Conservation (phyloP, 2,888 invertebrate genomes). For the Tribolium freemani region DNA sequence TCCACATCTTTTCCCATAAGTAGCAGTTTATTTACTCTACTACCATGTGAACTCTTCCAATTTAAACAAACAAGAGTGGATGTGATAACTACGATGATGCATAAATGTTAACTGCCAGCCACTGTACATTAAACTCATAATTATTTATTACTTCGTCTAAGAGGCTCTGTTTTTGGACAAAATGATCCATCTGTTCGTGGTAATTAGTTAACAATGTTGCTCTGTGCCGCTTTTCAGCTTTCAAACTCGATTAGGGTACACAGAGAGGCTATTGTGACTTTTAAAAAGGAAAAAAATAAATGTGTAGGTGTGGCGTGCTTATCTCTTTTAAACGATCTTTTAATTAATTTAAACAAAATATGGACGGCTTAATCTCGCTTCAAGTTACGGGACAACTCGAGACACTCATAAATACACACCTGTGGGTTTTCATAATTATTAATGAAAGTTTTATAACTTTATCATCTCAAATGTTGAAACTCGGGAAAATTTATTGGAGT, state of each 20-base stretch:
- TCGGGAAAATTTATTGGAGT: neutral
- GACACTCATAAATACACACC: neutral
- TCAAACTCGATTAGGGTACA: slow-evolving; percentile 36
- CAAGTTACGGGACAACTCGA: slow-evolving; percentile 1
- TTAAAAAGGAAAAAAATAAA: slow-evolving; percentile 6
- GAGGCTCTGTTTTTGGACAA: slow-evolving; percentile 18
- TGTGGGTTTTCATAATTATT: slow-evolving; percentile 24
- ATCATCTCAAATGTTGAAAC: neutral
- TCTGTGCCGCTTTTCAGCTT: slow-evolving; percentile 35
- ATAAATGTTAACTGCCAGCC: neutral
- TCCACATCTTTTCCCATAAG: slow-evolving; percentile 1
- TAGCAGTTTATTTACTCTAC: slow-evolving; percentile 1
- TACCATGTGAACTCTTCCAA: slow-evolving; percentile 19
- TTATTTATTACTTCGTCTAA: slow-evolving; percentile 2
- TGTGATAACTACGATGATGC: slow-evolving; percentile 16
- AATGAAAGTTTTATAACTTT: slow-evolving; percentile 21
- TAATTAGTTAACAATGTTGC: slow-evolving; percentile 26
- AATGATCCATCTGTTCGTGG: slow-evolving; percentile 18
- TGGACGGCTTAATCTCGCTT: slow-evolving; percentile 27
- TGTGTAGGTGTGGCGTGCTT: slow-evolving; percentile 20
- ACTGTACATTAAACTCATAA: neutral
- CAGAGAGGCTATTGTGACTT: slow-evolving; percentile 2
- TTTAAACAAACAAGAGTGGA: slow-evolving; percentile 23
- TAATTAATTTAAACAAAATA: slow-evolving; percentile 36
- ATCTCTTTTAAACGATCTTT: slow-evolving; percentile 10